Evolutionary conservation across 1,140 invertebrate species (phyloP).

Genomic region (Harpegnathos saltator): DNA sequence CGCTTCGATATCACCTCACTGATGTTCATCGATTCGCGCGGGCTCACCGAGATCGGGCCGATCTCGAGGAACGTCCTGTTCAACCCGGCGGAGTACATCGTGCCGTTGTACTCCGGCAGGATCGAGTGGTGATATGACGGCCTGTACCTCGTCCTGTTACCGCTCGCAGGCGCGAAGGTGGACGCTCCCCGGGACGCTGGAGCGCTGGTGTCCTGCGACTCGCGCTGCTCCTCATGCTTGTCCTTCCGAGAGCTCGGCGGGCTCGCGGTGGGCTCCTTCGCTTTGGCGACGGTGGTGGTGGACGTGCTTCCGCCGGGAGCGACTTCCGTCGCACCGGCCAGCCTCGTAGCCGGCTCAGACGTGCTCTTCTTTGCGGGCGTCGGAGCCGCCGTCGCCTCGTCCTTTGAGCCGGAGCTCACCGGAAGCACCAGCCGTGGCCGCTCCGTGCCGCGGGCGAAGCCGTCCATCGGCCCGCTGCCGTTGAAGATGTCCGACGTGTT

Average conservation of each 20-base stretch:
- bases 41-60: constrained; percentile 75
- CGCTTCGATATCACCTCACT: constrained; percentile 84
- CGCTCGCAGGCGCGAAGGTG: constrained; percentile 26
- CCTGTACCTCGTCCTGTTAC: constrained; percentile 74
- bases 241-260: constrained; percentile 30
- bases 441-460: constrained; percentile 56
- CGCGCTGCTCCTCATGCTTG: constrained; percentile 68
- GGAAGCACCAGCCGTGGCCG: constrained; percentile 48
- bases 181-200: constrained; percentile 34
- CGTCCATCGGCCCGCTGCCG: constrained; percentile 67
- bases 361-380: constrained; percentile 8
- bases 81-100: constrained; percentile 75
- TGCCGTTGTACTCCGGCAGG: constrained; percentile 72
- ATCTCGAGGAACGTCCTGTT: constrained; percentile 80
- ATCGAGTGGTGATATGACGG: constrained; percentile 70
- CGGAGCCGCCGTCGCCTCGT: constrained; percentile 2
- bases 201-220: constrained; percentile 45
- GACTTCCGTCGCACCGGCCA: background rate
- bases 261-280: background rate
- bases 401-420: background rate
- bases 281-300: background rate
- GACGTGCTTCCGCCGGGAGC: background rate
- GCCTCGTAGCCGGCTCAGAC: background rate
- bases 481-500: constrained; percentile 84
- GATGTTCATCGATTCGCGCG: constrained; percentile 80